Percentiles rank a stretch among this genome's conserved stretches.
Conservation (phyloP, 2,888 invertebrate species). For the Drosophila prostipennis region DNA sequence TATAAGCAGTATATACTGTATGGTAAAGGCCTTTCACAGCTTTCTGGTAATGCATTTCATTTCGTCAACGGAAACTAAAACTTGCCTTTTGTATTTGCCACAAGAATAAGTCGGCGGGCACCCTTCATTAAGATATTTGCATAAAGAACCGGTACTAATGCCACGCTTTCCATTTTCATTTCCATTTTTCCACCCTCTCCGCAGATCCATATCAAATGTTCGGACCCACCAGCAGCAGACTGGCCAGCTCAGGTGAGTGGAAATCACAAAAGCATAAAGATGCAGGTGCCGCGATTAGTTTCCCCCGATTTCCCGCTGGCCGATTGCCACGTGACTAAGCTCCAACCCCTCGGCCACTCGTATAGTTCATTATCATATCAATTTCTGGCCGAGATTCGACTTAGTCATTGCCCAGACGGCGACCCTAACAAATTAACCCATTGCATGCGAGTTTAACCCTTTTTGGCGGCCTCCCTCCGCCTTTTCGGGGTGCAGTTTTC, state of each 20-base stretch:
- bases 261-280: conserved; percentile 77
- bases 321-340: conserved; percentile 57
- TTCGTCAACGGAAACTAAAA: conserved; percentile 75
- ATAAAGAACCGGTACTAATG: conserved; percentile 55
- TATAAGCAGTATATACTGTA: neutral
- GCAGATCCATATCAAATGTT: conserved; percentile 99
- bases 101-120: conserved; percentile 51
- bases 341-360: conserved; percentile 22
- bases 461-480: conserved; percentile 4
- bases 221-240: conserved; percentile 97
- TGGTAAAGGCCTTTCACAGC: conserved; percentile 43
- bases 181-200: conserved; percentile 48
- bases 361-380: conserved; percentile 80
- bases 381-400: conserved; percentile 72
- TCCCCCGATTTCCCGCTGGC: conserved; percentile 41
- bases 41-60: conserved; percentile 72
- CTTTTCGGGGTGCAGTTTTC: conserved; percentile 54
- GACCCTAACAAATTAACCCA: conserved; percentile 72
- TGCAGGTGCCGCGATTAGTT: conserved; percentile 82
- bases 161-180: conserved; percentile 26
- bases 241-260: conserved; percentile 95
- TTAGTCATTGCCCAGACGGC: conserved; percentile 61
- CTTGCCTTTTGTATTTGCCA: conserved; percentile 35
- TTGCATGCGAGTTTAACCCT: conserved; percentile 69
- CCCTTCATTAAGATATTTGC: conserved; percentile 74